Evolutionary conservation across 2,113 vertebrate genomes (phyloP).

Genomic region (Noctilio leporinus): DNA sequence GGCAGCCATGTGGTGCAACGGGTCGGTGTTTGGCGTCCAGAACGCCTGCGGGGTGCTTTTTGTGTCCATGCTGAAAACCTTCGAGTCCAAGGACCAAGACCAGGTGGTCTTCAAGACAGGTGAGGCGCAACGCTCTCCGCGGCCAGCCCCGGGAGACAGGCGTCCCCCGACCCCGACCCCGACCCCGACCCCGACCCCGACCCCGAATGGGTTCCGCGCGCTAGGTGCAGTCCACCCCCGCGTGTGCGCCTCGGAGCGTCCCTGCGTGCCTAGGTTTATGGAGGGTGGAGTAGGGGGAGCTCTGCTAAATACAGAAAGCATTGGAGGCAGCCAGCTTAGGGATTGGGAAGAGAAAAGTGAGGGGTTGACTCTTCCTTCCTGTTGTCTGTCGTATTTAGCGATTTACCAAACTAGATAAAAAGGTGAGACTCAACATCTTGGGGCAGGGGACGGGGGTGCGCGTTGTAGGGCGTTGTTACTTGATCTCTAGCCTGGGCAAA

Average conservation of each 20-base stretch:
- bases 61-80: conserved; percentile 85
- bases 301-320: conserved; percentile 36
- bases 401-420: not conserved
- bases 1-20: conserved; percentile 98
- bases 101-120: conserved; percentile 90
- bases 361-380: not conserved
- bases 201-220: not conserved
- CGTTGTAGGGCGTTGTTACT: not conserved
- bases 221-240: not conserved
- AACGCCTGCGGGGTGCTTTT: conserved; percentile 94
- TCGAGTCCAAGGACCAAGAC: conserved; percentile 79
- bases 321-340: not conserved
- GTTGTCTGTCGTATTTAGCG: not conserved
- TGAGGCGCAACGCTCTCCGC: conserved; percentile 72
- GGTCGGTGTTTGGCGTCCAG: conserved; percentile 96
- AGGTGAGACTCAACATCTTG: not conserved
- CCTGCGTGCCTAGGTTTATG: not conserved
- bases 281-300: too few species aligned
- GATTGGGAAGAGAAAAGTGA: not conserved
- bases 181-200: too few species aligned
- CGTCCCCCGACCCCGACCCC: too few species aligned
- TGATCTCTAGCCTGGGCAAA: not conserved
- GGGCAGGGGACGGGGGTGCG: too few species aligned
- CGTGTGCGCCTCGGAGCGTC: not conserved
- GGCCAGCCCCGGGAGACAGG: not conserved